A percentile compares a stretch with the other conserved stretches of the same genome.
phyloP scores from a whole-genome alignment of 2,888 invertebrate species.

The Brenthis hecate region DNA sequence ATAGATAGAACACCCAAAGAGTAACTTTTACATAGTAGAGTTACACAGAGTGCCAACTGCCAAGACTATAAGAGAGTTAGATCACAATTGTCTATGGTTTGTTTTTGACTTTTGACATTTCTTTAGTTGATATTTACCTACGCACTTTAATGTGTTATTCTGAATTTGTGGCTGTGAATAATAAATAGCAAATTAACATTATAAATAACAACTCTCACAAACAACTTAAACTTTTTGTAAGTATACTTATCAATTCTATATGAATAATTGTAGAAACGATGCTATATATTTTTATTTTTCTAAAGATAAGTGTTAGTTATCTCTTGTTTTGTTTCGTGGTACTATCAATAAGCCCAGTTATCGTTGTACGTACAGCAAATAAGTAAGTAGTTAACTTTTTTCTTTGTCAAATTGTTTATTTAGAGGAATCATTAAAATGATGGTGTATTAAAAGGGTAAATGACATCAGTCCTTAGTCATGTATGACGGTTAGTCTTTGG shows the following conservation, averaged over 20 bases:
- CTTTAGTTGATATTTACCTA: constrained; percentile 34
- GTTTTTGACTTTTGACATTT: constrained; percentile 30
- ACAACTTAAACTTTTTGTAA: constrained; percentile 21
- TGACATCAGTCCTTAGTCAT: constrained; percentile 69
- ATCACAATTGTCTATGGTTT: constrained; percentile 20
- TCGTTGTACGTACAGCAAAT: constrained; percentile 15
- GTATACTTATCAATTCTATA: constrained; percentile 16
- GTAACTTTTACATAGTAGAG: too few relatives aligned
- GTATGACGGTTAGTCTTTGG: constrained; percentile 30
- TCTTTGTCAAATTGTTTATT: not conserved
- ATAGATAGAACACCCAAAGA: not conserved
- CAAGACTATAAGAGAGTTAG: too few relatives aligned
- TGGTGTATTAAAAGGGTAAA: constrained; percentile 29
- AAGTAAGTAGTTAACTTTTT: constrained; percentile 19
- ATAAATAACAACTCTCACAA: not conserved
- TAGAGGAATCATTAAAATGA: not conserved
- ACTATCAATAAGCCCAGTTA: constrained; percentile 22
- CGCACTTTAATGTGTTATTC: constrained; percentile 28
- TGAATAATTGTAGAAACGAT: constrained; percentile 5
- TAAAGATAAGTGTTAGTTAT: constrained; percentile 31
- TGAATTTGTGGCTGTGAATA: constrained; percentile 9
- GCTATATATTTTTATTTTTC: constrained; percentile 25
- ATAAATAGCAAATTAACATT: constrained; percentile 13
- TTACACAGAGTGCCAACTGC: not conserved
- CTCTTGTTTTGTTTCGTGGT: constrained; percentile 30